Percentiles rank a stretch among this genome's conserved stretches.
phyloP scores from a whole-genome alignment of 1,140 invertebrate species.

The Drosophila ercepeae region DNA sequence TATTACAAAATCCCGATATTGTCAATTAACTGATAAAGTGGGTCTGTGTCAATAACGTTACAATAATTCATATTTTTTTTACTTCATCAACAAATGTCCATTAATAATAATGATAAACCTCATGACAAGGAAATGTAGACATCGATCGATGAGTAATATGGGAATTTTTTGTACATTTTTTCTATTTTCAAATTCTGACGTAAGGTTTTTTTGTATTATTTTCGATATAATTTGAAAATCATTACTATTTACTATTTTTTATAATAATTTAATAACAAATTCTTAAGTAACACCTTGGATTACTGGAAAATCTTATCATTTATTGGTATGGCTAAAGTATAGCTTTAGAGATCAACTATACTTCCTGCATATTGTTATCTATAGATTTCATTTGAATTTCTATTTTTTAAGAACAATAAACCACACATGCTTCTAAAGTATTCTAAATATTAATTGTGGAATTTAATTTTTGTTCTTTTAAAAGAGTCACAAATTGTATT shows the following conservation, averaged over 20 bases:
- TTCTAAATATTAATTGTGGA: no score
- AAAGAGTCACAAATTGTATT: no score
- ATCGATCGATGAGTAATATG: conserved; percentile 24
- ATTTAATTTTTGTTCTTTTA: no score
- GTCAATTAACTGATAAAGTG: conserved; percentile 50
- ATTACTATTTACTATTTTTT: no score
- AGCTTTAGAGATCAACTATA: not conserved
- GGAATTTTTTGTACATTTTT: not conserved
- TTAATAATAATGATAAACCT: conserved; percentile 8
- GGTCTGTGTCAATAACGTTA: conserved; percentile 10
- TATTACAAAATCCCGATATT: conserved; percentile 21
- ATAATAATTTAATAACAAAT: no score
- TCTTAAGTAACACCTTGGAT: no score
- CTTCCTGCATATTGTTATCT: not conserved
- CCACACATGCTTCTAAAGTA: no score
- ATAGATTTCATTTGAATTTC: no score
- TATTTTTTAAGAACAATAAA: not conserved
- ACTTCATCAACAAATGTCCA: not conserved
- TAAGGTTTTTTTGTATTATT: not conserved
- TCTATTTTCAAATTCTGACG: conserved; percentile 1
- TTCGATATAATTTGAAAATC: no score
- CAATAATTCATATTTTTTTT: conserved; percentile 12
- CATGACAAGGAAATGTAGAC: conserved; percentile 4
- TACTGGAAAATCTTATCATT: no score
- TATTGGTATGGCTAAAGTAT: no score